Percentiles rank a stretch among this genome's conserved stretches.
phyloP scores from a whole-genome alignment of 2,888 invertebrate genomes.

The Philaethria dido region DNA sequence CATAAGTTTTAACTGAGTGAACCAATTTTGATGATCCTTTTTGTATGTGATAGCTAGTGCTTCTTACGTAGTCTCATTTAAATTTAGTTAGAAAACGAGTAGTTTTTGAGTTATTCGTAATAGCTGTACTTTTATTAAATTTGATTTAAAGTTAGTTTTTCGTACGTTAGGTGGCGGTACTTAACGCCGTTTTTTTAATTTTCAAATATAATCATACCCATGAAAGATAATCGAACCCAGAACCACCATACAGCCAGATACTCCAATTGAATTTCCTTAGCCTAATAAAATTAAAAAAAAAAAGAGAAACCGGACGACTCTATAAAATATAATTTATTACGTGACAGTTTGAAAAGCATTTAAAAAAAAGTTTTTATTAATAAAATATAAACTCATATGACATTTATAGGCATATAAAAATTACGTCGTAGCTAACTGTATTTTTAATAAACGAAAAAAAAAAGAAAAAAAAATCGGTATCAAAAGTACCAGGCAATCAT shows the following conservation, averaged over 20 bases:
- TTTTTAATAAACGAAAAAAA: not conserved
- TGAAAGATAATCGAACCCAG: no score
- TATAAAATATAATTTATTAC: not conserved
- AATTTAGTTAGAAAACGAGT: no score
- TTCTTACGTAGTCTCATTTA: no score
- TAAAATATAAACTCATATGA: slow-evolving; percentile 8
- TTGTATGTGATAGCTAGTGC: no score
- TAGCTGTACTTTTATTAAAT: no score
- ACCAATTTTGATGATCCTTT: no score
- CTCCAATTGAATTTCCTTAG: not conserved
- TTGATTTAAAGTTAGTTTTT: no score
- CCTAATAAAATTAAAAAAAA: not conserved
- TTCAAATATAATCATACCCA: no score
- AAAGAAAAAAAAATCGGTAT: slow-evolving; percentile 13
- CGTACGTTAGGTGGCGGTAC: no score
- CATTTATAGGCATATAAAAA: slow-evolving; percentile 19
- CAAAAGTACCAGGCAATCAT: slow-evolving; percentile 18
- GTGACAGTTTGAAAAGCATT: not conserved
- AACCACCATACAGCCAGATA: not conserved
- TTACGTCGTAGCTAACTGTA: not conserved
- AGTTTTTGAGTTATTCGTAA: no score
- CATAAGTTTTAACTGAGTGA: no score
- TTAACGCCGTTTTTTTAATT: no score
- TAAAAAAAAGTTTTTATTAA: slow-evolving; percentile 5
- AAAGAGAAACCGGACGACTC: not conserved